Conservation (phyloP, 2,113 vertebrate species). For the Turnix velox region DNA sequence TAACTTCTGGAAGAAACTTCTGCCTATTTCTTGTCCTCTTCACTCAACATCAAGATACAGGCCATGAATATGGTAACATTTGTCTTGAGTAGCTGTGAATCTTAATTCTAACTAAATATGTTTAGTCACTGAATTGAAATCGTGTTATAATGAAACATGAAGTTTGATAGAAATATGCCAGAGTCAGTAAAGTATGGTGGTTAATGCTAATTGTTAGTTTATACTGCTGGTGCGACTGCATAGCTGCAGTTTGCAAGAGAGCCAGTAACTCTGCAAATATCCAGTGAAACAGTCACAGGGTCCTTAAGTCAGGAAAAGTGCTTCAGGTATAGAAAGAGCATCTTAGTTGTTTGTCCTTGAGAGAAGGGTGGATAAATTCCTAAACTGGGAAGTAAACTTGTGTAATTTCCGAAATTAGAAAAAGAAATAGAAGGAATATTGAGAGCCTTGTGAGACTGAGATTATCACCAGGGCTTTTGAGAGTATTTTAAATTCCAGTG, state of each 20-base stretch:
- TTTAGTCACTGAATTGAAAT: conserved; percentile 48
- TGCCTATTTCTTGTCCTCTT: conserved; percentile 19
- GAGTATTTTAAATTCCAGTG: neutral
- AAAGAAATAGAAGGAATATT: neutral
- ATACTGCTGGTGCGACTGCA: neutral
- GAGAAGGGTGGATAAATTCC: neutral
- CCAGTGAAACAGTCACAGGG: neutral
- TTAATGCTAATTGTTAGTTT: conserved; percentile 31
- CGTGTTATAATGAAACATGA: conserved; percentile 26
- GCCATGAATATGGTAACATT: conserved; percentile 19
- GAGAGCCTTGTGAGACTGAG: neutral
- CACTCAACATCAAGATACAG: conserved; percentile 1
- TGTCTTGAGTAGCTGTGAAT: conserved; percentile 28
- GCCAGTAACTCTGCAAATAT: neutral
- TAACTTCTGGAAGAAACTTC: conserved; percentile 31
- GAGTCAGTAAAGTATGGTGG: conserved; percentile 26
- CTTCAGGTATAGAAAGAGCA: neutral
- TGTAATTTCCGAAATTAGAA: neutral
- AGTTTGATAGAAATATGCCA: conserved; percentile 44
- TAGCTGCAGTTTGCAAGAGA: neutral
- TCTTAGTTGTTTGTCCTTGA: neutral
- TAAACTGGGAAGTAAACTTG: neutral
- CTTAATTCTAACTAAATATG: conserved; percentile 21
- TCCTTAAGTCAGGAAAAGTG: neutral
- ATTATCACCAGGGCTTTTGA: neutral